These are phyloP conservation scores for Leucosticte australis DNA, from an alignment of 2,113 vertebrate genomes.

Conservation along the genomic window DNA sequence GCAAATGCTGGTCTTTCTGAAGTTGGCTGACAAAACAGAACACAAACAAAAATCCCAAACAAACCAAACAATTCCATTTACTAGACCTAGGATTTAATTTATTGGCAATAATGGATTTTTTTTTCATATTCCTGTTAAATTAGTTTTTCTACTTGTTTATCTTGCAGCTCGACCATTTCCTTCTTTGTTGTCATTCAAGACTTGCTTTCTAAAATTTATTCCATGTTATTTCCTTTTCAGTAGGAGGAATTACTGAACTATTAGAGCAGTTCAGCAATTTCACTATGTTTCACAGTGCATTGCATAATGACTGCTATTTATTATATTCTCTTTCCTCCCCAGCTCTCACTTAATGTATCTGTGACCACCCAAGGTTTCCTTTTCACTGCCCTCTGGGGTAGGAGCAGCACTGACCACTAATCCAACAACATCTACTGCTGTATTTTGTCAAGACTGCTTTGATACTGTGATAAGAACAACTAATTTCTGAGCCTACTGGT, in stretches of 20 bases:
- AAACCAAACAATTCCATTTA: not conserved
- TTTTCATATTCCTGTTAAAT: not conserved
- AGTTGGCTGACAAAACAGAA: not conserved
- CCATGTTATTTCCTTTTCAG: not conserved
- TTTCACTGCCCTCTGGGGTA: not conserved
- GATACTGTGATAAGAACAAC: not conserved
- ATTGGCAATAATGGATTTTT: not conserved
- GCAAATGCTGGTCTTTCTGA: not conserved
- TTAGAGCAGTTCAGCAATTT: not conserved
- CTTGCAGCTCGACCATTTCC: not conserved
- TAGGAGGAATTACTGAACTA: not conserved
- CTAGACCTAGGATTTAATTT: not conserved
- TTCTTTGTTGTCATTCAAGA: not conserved
- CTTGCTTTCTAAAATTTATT: not conserved
- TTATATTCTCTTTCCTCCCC: not conserved
- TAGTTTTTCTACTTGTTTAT: not conserved
- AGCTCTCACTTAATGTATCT: not conserved
- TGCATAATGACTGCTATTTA: not conserved
- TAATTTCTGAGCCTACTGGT: not conserved
- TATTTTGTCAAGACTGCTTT: not conserved
- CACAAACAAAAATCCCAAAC: not conserved
- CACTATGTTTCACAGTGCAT: rapidly evolving
- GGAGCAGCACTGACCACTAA: not conserved
- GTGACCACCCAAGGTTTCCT: not conserved
- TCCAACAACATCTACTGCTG: not conserved